A percentile compares a stretch with the other conserved stretches of the same genome.
These are phyloP conservation scores for Drosophila niveifrons DNA, from an alignment of 2,888 invertebrate species.

Conservation along the genomic window DNA sequence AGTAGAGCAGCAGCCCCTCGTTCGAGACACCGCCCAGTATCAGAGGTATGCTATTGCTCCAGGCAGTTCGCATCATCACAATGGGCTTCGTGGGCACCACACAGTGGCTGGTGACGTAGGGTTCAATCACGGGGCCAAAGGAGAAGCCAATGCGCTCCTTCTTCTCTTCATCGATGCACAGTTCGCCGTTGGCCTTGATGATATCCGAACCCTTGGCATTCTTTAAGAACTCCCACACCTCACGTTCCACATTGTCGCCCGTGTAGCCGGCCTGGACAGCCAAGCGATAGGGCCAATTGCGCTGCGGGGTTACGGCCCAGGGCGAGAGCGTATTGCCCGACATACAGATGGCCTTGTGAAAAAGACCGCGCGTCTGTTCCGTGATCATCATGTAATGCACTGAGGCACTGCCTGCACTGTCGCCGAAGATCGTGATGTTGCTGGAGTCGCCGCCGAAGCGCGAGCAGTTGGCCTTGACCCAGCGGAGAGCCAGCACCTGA, in stretches of 20 bases:
- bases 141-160: conserved; percentile 83
- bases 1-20: conserved; percentile 83
- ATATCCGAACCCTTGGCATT: conserved; percentile 82
- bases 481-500: conserved; percentile 86
- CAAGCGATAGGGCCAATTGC: conserved; percentile 83
- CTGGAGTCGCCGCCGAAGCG: conserved; percentile 86
- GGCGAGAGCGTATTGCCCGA: conserved; percentile 83
- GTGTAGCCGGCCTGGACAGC: conserved; percentile 82
- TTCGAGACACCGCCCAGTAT: conserved; percentile 84
- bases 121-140: conserved; percentile 85
- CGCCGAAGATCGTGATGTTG: conserved; percentile 86
- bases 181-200: conserved; percentile 78
- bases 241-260: conserved; percentile 82
- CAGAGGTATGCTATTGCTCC: conserved; percentile 84
- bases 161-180: conserved; percentile 83
- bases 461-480: conserved; percentile 86
- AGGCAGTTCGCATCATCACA: conserved; percentile 83
- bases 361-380: conserved; percentile 85
- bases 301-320: conserved; percentile 83
- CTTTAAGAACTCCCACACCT: conserved; percentile 84
- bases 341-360: conserved; percentile 85
- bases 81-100: conserved; percentile 83
- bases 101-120: conserved; percentile 82
- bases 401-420: conserved; percentile 86
- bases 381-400: conserved; percentile 86